phyloP scores from a whole-genome alignment of 2,797 vertebrate species.

The Tadarida brasiliensis region DNA sequence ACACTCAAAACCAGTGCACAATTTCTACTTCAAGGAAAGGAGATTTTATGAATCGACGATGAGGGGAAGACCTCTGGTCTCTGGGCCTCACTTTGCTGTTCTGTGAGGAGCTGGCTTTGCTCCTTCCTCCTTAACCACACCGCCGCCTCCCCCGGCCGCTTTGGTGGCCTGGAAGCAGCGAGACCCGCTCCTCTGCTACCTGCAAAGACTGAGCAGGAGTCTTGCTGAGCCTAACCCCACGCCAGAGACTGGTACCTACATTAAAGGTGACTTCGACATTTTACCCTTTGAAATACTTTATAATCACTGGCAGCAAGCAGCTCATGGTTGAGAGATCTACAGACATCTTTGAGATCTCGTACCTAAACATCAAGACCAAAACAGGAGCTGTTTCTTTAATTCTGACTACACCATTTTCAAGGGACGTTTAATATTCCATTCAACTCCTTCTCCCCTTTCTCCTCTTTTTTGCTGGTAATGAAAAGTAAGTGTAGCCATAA shows the following conservation, averaged over 20 bases:
- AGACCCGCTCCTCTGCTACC: background rate
- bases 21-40: background rate
- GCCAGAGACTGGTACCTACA: background rate
- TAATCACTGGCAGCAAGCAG: background rate
- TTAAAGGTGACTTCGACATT: background rate
- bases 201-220: background rate
- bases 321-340: background rate
- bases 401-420: slow-evolving; percentile 42
- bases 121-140: background rate
- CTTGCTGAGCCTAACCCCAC: background rate
- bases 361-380: slow-evolving; percentile 18
- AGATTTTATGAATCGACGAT: background rate
- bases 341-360: background rate
- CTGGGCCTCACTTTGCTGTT: background rate
- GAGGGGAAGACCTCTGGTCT: background rate
- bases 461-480: slow-evolving; percentile 56
- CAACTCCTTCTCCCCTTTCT: slow-evolving; percentile 27
- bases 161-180: background rate
- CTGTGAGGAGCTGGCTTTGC: background rate
- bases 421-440: slow-evolving; percentile 70
- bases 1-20: background rate
- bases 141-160: background rate
- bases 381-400: slow-evolving; percentile 71
- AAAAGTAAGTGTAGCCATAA: slow-evolving; percentile 69
- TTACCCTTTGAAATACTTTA: slow-evolving; percentile 9